Evolutionary conservation across 2,888 invertebrate genomes (phyloP), one percentile per base, ranked within the genome.

Genomic region (Drosophila dives): DNA sequence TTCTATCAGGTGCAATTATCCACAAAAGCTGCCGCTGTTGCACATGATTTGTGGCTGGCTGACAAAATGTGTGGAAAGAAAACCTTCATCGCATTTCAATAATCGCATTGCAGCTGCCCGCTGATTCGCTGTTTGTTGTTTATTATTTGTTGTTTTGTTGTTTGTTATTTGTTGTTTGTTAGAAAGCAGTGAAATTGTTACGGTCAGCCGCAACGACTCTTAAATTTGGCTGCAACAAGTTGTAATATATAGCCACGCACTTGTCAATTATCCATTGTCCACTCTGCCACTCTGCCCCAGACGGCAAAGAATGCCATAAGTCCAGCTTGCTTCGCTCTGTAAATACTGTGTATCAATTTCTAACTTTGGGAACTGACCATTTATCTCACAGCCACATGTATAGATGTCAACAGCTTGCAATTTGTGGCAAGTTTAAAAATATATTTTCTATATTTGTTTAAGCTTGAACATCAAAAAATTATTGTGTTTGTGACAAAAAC

Each of bases 171-270:
- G 36, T 0, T 17, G 1, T 36, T 17, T 15, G 81, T 81, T 87
- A 87, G 89, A 87, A 90, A 87, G 90, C 86, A 86, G 86, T 81
- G 86, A 87, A 90, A 87, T 87, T 86, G 74, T 64, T 78, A 75
- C 68, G 73, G 64, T 85, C 72, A 76, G 26, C 29, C 15, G 51
- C 72, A 61, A 66, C 64, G 33, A 20, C 64, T 61, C 49, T 48
- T 76, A 23, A 33, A 51, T 78, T 84, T 87, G 80, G 85, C 54
- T 59, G 49, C 65, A 66, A 23, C 81, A 78, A 76, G 64, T 84
- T 78, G 72, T 82, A 84, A 78, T 75, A 72, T 80, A 81, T 83
- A 83, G 83, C 60, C 72, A 83, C 66, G 60, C 72, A 72, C 54
- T 75, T 54, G 51, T 56, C 58, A 55, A 62, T 15, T 36, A 15